These are phyloP conservation scores for Phaetusa simplex DNA, from an alignment of 2,113 vertebrate genomes.

Conservation along the genomic window DNA sequence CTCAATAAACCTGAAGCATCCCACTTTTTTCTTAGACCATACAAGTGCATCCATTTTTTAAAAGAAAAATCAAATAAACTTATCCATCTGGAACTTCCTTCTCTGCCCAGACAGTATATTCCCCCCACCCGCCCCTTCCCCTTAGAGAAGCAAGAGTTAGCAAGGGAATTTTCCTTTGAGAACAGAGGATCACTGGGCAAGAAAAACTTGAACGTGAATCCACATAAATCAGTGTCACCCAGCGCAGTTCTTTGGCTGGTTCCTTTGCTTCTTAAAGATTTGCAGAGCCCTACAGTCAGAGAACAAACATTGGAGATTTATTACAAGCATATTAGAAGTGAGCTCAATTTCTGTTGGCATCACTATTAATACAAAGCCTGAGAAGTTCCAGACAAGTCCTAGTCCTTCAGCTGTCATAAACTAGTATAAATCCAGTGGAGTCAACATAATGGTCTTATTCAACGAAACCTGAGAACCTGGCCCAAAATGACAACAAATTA, in stretches of 20 bases:
- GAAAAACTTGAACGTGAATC: background rate
- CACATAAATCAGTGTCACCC: background rate
- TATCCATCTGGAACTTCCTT: background rate
- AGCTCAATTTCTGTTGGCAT: background rate
- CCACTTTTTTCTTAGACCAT: background rate
- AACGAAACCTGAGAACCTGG: background rate
- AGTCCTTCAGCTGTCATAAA: background rate
- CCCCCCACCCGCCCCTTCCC: accelerated
- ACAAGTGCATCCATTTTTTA: background rate
- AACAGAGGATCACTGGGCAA: background rate
- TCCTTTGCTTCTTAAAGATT: background rate
- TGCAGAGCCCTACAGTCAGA: background rate
- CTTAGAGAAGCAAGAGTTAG: background rate
- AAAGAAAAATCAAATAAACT: background rate
- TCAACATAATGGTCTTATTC: background rate
- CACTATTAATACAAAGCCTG: background rate
- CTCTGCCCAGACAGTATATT: background rate
- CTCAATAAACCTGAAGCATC: background rate
- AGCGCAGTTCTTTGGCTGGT: background rate
- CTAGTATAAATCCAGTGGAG: background rate
- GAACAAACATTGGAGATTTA: accelerated
- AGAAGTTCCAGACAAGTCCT: background rate
- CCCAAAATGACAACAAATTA: background rate
- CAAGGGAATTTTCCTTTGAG: background rate
- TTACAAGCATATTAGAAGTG: background rate